These are phyloP conservation scores for Pelodytes ibericus DNA, from an alignment of 2,797 vertebrate genomes.

Conservation along the genomic window DNA sequence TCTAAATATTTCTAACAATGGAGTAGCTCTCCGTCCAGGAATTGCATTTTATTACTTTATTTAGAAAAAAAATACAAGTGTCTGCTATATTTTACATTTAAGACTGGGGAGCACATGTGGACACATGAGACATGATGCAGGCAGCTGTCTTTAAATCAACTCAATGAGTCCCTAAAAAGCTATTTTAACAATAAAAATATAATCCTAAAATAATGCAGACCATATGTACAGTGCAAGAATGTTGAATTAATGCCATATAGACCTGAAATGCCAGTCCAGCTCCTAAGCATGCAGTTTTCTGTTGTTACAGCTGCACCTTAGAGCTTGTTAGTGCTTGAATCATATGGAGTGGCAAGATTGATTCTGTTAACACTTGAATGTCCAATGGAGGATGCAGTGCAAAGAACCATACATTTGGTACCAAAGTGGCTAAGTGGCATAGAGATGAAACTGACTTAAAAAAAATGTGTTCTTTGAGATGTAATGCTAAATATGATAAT, in stretches of 20 bases:
- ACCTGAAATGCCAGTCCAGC: constrained; percentile 49
- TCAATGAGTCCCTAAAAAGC: constrained; percentile 56
- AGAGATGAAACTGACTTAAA: too few species aligned
- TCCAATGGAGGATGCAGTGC: too few species aligned
- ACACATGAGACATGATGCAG: constrained; percentile 46
- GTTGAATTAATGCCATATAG: constrained; percentile 53
- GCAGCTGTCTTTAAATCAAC: constrained; percentile 55
- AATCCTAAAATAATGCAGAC: constrained; percentile 53
- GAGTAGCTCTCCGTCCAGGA: constrained; percentile 29
- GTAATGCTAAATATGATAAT: too few species aligned
- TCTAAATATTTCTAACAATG: constrained; percentile 20
- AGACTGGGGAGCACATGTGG: constrained; percentile 41
- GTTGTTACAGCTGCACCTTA: constrained; percentile 55
- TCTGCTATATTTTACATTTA: constrained; percentile 17
- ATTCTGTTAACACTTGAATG: constrained; percentile 4
- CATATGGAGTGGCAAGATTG: constrained; percentile 37
- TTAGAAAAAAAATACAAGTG: constrained; percentile 10
- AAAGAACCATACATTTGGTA: too few species aligned
- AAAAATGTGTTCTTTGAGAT: too few species aligned
- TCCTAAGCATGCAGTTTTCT: constrained; percentile 31
- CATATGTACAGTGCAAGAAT: constrained; percentile 51
- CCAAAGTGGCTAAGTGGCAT: too few species aligned
- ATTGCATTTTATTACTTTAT: constrained; percentile 20
- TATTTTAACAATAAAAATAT: constrained; percentile 57
- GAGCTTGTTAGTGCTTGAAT: constrained; percentile 38